Conservation (phyloP, 2,888 invertebrate genomes). For the Girardia tigrina region DNA sequence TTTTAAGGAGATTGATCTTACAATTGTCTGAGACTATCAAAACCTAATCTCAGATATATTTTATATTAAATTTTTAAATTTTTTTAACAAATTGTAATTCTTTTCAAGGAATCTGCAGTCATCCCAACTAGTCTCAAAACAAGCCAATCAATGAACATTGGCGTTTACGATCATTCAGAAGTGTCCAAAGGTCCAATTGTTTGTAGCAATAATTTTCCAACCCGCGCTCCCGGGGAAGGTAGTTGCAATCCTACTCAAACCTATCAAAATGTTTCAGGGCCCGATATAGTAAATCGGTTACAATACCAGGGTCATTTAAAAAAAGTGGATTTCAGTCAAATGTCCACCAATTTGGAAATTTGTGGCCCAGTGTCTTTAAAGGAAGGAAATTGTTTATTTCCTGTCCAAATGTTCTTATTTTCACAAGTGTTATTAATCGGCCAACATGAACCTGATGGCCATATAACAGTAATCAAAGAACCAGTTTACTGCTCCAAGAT, state of each 20-base stretch:
- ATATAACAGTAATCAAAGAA: slow-evolving; percentile 28
- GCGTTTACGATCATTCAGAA: not conserved
- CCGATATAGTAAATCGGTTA: not conserved
- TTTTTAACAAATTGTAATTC: not conserved
- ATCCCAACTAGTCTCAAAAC: not conserved
- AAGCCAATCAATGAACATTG: not conserved
- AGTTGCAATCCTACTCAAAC: not conserved
- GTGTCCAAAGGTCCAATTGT: not conserved
- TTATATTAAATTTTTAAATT: not conserved
- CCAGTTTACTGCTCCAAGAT: slow-evolving; percentile 25
- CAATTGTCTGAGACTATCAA: too few relatives aligned
- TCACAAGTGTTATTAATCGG: slow-evolving; percentile 25
- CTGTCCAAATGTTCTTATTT: slow-evolving; percentile 20
- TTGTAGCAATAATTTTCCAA: slow-evolving; percentile 3
- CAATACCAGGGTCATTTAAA: slow-evolving; percentile 30
- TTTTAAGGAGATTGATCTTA: too few relatives aligned
- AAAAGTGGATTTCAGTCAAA: slow-evolving; percentile 26
- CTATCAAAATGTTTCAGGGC: not conserved
- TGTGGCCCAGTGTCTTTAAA: not conserved
- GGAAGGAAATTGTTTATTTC: not conserved
- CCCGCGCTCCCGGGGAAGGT: not conserved
- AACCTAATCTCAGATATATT: not conserved
- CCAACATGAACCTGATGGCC: slow-evolving; percentile 30
- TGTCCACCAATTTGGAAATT: not conserved
- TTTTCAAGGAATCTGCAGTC: not conserved